phyloP scores from a whole-genome alignment of 2,888 invertebrate genomes.

The Perizoma flavofasciatum region DNA sequence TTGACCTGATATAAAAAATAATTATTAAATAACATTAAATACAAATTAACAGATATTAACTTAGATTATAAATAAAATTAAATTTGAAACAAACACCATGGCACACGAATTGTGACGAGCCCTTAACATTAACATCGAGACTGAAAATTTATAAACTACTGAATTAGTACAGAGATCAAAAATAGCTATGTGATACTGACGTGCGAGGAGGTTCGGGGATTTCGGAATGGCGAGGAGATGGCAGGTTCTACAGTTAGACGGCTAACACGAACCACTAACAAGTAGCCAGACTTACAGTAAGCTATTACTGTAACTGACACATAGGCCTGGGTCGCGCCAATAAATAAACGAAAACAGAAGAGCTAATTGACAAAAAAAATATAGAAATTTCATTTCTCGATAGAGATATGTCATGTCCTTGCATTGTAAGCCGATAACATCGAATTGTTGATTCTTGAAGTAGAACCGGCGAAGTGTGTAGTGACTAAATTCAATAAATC shows the following conservation, averaged over 20 bases:
- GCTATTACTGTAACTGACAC: conserved; percentile 56
- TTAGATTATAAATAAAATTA: not conserved
- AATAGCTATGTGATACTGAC: conserved; percentile 18
- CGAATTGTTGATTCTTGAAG: conserved; percentile 14
- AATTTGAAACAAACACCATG: conserved; percentile 14
- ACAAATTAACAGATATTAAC: conserved; percentile 7
- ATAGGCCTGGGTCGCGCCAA: conserved; percentile 65
- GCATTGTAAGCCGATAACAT: conserved; percentile 31
- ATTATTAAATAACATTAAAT: not conserved
- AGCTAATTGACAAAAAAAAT: conserved; percentile 28
- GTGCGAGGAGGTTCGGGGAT: conserved; percentile 15
- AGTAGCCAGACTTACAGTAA: conserved; percentile 44
- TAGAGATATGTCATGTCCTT: conserved; percentile 33
- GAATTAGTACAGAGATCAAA: conserved; percentile 30
- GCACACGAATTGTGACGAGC: conserved; percentile 23
- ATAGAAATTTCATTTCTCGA: conserved; percentile 27
- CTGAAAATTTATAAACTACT: conserved; percentile 25
- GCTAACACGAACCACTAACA: conserved; percentile 36
- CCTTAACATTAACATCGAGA: conserved; percentile 26
- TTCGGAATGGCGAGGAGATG: conserved; percentile 8
- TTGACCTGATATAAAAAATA: not conserved
- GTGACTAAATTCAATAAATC: conserved; percentile 25
- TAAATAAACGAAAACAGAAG: conserved; percentile 43
- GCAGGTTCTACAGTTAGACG: conserved; percentile 18
- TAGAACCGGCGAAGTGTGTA: conserved; percentile 4